Evolutionary conservation across 2,113 vertebrate species (phyloP), one percentile per base, ranked within the genome.

Genomic region (Sander vitreus): DNA sequence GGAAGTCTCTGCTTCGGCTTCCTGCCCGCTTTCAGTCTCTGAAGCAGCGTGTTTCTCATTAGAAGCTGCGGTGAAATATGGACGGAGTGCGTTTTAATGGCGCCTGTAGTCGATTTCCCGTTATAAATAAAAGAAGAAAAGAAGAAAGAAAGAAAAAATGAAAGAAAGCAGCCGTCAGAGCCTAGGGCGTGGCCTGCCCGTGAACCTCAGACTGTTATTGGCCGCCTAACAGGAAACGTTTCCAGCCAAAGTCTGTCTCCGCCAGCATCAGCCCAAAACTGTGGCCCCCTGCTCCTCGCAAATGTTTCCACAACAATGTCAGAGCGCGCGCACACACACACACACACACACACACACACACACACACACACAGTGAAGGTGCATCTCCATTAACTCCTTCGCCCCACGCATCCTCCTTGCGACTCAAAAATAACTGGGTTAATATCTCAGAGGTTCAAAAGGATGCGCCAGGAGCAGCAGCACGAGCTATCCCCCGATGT

Each of bases 141-240:
- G 19, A 23, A 48, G 27, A 43, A 23, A 27, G 21, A 47, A 27
- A 7, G 66, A 66, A 33, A 50, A 19, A 2, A 19, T 33, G 33
- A 64, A n/a, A 43, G 47, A 64, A 14, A 36, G 47, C 5, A 6
- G 25, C 3, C 6, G 57, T 83, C 25, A 53, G 16, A 47, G 47
- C 2, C 30, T 47, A 62, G 70, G 91, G 93, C 77, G 93, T 88
- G 83, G 92, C 45, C 82, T 83, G 79, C 23, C 60, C 73, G 6
- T 84, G 72, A 92, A 89, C 86, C 78, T 33, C 78, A 85, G 64
- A 70, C 78, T 80, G 73, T 85, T 53, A 92, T 91, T 94, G 91
- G 90, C 77, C 59, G 58, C n/a, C 15, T 10, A 59, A 77, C 68
- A 85, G 89, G 90, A 90, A 89, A 71, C 73, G 30, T 58, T 73